phyloP scores from a whole-genome alignment of 1,140 invertebrate genomes.

The Patella vulgata region DNA sequence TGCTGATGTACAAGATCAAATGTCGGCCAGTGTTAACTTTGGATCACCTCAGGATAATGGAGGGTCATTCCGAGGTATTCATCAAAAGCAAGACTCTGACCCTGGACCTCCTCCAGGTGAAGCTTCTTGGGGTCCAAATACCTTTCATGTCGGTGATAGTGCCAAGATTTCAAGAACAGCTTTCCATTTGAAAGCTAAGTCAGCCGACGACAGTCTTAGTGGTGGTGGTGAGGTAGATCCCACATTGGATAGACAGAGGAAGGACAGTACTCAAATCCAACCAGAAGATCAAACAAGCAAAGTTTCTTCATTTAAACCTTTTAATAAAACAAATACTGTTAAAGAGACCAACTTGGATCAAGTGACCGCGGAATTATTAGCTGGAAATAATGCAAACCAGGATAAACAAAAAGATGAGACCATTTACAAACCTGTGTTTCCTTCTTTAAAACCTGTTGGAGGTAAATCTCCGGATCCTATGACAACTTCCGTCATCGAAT shows the following conservation, averaged over 20 bases:
- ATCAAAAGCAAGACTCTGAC: conserved; percentile 9
- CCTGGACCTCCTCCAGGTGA: not conserved
- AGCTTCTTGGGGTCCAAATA: not conserved
- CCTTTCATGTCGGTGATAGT: not conserved
- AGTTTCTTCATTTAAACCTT: conserved; percentile 29
- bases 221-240: not conserved
- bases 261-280: not conserved
- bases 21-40: not conserved
- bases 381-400: not conserved
- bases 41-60: not conserved
- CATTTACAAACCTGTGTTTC: conserved; percentile 49
- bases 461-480: conserved; percentile 44
- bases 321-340: conserved; percentile 22
- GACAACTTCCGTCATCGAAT: conserved; percentile 35
- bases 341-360: conserved; percentile 38
- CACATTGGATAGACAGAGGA: conserved; percentile 5
- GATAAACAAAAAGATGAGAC: conserved; percentile 28
- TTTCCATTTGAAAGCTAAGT: conserved; percentile 6
- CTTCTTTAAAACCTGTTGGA: conserved; percentile 37
- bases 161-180: conserved; percentile 2
- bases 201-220: conserved; percentile 3
- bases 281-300: conserved; percentile 14
- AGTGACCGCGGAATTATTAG: conserved; percentile 18
- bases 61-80: conserved; percentile 5
- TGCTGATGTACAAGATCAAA: conserved; percentile 28